Conservation (phyloP, 2,888 invertebrate species). For the Drosophila yooni region DNA sequence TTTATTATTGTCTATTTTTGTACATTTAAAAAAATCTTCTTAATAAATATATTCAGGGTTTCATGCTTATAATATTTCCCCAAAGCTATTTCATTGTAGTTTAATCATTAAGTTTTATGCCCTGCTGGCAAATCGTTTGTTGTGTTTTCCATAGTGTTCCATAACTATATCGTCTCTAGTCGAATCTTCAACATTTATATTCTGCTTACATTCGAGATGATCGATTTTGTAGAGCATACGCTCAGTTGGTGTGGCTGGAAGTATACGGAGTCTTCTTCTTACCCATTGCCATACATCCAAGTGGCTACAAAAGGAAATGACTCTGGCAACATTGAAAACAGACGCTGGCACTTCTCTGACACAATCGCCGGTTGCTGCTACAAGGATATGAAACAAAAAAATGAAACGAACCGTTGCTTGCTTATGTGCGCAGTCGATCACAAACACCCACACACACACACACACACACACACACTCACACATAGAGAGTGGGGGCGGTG, state of each 20-base stretch:
- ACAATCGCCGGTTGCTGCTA: conserved; percentile 67
- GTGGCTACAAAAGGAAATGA: conserved; percentile 78
- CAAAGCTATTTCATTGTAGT: not conserved
- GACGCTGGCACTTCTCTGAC: conserved; percentile 74
- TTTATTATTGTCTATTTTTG: not conserved
- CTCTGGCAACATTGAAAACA: conserved; percentile 82
- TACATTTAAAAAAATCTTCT: not conserved
- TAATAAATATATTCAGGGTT: not conserved
- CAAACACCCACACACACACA: conserved; percentile 66
- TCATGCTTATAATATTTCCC: not conserved
- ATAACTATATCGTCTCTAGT: not conserved
- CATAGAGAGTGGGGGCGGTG: conserved; percentile 55
- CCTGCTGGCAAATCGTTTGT: not conserved
- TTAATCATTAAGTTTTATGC: not conserved
- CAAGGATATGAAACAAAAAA: conserved; percentile 62
- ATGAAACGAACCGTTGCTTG: conserved; percentile 39
- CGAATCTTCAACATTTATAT: not conserved
- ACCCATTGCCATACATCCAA: conserved; percentile 43
- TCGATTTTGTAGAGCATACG: conserved; percentile 31
- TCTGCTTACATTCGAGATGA: not conserved
- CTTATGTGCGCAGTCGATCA: conserved; percentile 78
- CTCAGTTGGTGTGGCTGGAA: conserved; percentile 4
- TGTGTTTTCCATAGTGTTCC: accelerated
- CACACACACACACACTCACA: conserved; percentile 50
- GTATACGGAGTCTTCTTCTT: not conserved